Evolutionary conservation across 1,140 invertebrate genomes (phyloP).

Genomic region (Homarus americanus): DNA sequence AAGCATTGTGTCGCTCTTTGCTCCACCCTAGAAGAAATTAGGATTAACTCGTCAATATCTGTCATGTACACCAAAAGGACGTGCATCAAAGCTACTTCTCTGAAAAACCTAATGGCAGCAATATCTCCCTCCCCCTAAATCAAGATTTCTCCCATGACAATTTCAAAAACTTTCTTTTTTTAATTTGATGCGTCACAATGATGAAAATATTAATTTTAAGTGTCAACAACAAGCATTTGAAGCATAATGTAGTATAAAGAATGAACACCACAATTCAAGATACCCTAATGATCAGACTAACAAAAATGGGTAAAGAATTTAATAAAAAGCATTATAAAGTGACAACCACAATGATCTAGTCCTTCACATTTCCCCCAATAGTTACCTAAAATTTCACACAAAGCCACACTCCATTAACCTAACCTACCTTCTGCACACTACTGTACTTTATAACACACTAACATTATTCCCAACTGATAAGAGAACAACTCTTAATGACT

Average conservation of each 20-base stretch:
- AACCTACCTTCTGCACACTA: no score
- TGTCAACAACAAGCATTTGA: conserved; percentile 3
- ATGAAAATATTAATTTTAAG: background rate
- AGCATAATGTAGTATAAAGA: background rate
- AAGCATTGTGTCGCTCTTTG: conserved; percentile 75
- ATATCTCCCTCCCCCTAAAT: conserved; percentile 12
- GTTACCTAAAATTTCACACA: background rate
- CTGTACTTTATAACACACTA: no score
- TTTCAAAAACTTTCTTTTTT: background rate
- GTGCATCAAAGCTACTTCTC: conserved; percentile 60
- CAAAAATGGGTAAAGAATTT: background rate
- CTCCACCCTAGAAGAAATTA: conserved; percentile 76
- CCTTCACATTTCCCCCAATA: background rate
- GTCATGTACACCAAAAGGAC: conserved; percentile 46
- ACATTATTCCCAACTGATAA: background rate
- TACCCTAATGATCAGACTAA: background rate
- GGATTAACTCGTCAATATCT: conserved; percentile 74
- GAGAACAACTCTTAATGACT: no score
- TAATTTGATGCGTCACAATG: background rate
- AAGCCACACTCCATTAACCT: background rate
- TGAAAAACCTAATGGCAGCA: conserved; percentile 39
- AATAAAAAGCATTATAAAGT: background rate
- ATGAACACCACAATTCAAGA: conserved; percentile 5
- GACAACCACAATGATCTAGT: background rate
- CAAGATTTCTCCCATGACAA: background rate